Percentiles rank a stretch among this genome's conserved stretches.
Evolutionary conservation across 1,140 invertebrate genomes (phyloP).

Genomic region (Drosophila rhopaloa): DNA sequence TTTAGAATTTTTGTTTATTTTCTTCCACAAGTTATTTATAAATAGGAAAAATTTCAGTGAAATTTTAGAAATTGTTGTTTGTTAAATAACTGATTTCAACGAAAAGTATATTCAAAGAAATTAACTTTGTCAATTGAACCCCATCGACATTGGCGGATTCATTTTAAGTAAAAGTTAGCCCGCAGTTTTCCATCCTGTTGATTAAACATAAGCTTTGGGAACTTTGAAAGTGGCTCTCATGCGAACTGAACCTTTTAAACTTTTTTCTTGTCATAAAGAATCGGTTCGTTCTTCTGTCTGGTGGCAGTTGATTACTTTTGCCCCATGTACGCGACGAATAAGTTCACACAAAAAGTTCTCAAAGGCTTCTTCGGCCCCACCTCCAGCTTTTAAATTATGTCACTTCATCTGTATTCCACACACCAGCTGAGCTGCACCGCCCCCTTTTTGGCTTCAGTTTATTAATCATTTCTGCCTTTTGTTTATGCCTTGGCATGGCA

Average conservation of each 20-base stretch:
- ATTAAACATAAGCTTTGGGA: slow-evolving; percentile 16
- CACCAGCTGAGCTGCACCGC: slow-evolving; percentile 20
- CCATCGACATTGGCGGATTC: background rate
- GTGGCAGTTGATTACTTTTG: slow-evolving; percentile 44
- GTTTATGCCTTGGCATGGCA: slow-evolving; percentile 24
- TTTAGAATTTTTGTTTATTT: no score
- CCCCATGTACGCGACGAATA: slow-evolving; percentile 10
- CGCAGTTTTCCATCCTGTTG: slow-evolving; percentile 6
- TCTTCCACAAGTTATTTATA: no score
- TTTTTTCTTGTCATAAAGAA: slow-evolving; percentile 20
- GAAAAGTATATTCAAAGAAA: background rate
- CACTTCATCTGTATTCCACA: slow-evolving; percentile 49
- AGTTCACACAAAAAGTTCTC: slow-evolving; percentile 43
- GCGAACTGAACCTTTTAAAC: slow-evolving; percentile 26
- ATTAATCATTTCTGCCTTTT: slow-evolving; percentile 54
- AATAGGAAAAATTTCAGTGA: no score
- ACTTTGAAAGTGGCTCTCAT: slow-evolving; percentile 27
- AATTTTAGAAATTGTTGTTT: no score
- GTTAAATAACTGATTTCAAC: no score
- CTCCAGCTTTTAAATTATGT: slow-evolving; percentile 39
- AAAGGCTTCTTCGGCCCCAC: slow-evolving; percentile 17
- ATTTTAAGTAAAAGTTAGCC: slow-evolving; percentile 24
- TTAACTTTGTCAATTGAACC: slow-evolving; percentile 4
- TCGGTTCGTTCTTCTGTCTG: slow-evolving; percentile 11
- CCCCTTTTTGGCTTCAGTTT: slow-evolving; percentile 23